Evolutionary conservation across 2,888 invertebrate species (phyloP).

Genomic region (Lasioglossum malachurum): DNA sequence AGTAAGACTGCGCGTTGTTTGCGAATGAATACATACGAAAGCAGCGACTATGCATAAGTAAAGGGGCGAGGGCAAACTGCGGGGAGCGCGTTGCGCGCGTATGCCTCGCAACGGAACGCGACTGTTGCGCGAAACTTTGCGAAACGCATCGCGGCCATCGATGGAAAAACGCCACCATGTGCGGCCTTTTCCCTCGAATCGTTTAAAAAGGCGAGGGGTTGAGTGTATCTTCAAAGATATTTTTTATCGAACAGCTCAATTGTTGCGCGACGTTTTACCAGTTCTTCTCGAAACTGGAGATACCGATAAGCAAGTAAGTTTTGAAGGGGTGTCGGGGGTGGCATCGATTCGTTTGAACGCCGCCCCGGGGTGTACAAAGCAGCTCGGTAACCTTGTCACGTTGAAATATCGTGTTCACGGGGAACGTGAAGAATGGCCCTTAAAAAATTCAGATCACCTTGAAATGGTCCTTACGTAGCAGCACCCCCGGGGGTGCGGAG

Average conservation of each 20-base stretch:
- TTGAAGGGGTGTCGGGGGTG: background rate
- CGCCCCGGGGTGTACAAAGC: background rate
- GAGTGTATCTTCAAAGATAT: background rate
- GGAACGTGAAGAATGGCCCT: background rate
- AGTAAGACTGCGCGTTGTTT: constrained; percentile 62
- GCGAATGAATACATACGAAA: constrained; percentile 61
- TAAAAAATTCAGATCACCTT: constrained; percentile 24
- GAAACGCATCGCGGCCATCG: constrained; percentile 24
- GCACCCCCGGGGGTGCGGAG: background rate
- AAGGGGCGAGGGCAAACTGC: constrained; percentile 38
- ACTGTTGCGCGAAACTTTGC: constrained; percentile 15
- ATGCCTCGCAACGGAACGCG: constrained; percentile 8
- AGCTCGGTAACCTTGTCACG: background rate
- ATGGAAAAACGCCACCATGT: background rate
- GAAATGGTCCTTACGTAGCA: constrained; percentile 7
- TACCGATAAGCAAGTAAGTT: constrained; percentile 21
- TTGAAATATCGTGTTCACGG: constrained; percentile 16
- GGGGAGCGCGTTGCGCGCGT: constrained; percentile 20
- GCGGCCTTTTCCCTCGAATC: background rate
- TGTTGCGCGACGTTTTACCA: background rate
- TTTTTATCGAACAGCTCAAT: background rate
- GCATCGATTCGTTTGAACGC: background rate
- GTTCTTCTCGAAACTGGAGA: background rate
- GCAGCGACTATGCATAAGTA: constrained; percentile 48
- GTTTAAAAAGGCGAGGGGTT: background rate